Conservation (phyloP, 1,140 invertebrate genomes). For the Apis florea region DNA sequence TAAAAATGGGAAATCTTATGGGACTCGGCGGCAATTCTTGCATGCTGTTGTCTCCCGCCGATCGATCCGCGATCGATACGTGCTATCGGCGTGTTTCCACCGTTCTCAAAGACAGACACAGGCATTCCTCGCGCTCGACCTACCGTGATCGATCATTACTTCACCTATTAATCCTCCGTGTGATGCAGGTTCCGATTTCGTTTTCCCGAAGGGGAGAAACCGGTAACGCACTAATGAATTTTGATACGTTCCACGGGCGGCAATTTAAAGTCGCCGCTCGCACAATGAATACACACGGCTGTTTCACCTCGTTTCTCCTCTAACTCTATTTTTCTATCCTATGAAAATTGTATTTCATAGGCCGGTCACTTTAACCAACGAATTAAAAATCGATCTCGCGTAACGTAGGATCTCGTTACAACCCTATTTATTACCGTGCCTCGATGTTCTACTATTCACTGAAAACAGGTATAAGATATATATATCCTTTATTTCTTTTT, state of each 20-base stretch:
- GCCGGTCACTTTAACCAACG: too few species aligned
- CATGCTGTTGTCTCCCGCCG: constrained; percentile 22
- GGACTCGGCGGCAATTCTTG: constrained; percentile 21
- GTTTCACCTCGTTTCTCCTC: background rate
- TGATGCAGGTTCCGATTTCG: constrained; percentile 51
- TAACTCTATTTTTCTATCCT: background rate
- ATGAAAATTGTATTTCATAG: constrained; percentile 22
- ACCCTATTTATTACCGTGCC: background rate
- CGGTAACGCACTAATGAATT: constrained; percentile 53
- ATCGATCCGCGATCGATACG: constrained; percentile 60
- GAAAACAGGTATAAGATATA: too few species aligned
- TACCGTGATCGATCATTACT: constrained; percentile 68
- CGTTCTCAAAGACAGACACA: constrained; percentile 55
- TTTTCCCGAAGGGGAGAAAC: constrained; percentile 49
- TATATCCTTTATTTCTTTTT: too few species aligned
- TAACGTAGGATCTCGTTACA: background rate
- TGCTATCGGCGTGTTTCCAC: constrained; percentile 26
- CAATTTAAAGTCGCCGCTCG: background rate
- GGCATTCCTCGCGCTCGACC: constrained; percentile 57
- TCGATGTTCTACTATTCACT: too few species aligned
- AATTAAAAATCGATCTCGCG: background rate
- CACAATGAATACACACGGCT: constrained; percentile 9
- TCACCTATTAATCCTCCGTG: constrained; percentile 62
- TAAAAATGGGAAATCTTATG: constrained; percentile 58
- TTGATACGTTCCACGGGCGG: constrained; percentile 19